Conservation (phyloP, 1,140 invertebrate species). For the Solenopsis invicta region DNA sequence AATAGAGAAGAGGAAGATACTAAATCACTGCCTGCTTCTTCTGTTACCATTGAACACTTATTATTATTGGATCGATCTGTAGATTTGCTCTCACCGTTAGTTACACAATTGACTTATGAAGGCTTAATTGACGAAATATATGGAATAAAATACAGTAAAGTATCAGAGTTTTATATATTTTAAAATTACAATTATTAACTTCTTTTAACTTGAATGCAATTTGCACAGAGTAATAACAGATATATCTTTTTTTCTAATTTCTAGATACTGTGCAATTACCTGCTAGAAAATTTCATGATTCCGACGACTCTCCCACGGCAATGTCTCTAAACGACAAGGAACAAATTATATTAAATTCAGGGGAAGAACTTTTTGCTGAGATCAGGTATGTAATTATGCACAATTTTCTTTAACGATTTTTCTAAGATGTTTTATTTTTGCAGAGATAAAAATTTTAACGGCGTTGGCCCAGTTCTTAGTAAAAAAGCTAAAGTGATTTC, state of each 20-base stretch:
- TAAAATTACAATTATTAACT: neutral
- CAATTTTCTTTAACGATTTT: neutral
- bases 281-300: constrained; percentile 92
- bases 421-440: constrained; percentile 67
- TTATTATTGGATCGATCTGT: constrained; percentile 95
- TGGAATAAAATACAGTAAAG: constrained; percentile 91
- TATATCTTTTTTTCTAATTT: constrained; percentile 53
- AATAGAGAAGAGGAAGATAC: constrained; percentile 90
- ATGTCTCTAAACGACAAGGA: constrained; percentile 91
- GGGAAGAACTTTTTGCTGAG: constrained; percentile 96
- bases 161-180: constrained; percentile 43
- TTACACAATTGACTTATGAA: constrained; percentile 98
- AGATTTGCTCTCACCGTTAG: constrained; percentile 96
- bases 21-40: constrained; percentile 81
- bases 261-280: constrained; percentile 94
- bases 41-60: constrained; percentile 93
- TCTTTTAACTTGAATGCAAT: neutral
- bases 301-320: constrained; percentile 89
- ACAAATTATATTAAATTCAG: constrained; percentile 95
- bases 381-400: constrained; percentile 85
- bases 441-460: constrained; percentile 97
- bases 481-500: constrained; percentile 96
- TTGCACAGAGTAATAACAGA: constrained; percentile 21
- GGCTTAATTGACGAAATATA: constrained; percentile 98
- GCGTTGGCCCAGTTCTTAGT: constrained; percentile 94